Evolutionary conservation across 2,113 vertebrate species (phyloP).

Genomic region (Puffinus mauretanicus): DNA sequence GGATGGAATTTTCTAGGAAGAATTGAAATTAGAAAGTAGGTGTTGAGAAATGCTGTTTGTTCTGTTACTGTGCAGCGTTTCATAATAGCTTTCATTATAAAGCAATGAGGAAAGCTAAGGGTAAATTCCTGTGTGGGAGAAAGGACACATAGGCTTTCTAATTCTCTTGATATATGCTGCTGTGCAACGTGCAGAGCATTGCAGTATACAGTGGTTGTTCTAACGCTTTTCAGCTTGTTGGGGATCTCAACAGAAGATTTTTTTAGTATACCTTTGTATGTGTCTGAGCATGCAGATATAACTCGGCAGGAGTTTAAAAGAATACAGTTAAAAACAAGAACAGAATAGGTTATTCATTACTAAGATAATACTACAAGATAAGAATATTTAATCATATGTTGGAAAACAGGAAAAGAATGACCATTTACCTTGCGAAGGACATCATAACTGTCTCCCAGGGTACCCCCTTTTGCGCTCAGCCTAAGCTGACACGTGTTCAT

Average conservation of each 20-base stretch:
- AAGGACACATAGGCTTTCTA: neutral
- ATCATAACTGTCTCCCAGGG: neutral
- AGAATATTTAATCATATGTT: neutral
- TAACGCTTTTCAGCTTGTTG: neutral
- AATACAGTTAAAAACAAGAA: neutral
- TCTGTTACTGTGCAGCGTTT: constrained; percentile 38
- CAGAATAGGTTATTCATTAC: neutral
- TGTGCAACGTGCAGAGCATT: neutral
- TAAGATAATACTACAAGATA: neutral
- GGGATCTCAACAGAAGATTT: neutral
- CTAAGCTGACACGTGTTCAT: neutral
- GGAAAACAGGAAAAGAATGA: neutral
- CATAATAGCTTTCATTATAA: constrained; percentile 53
- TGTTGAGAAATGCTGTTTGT: constrained; percentile 51
- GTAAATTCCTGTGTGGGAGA: constrained; percentile 62
- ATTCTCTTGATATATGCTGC: neutral
- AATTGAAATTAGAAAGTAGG: constrained; percentile 49
- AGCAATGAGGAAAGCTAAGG: constrained; percentile 13
- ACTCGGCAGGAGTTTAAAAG: neutral
- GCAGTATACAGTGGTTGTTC: neutral
- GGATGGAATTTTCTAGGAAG: constrained; percentile 35
- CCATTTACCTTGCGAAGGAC: neutral
- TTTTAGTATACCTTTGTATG: neutral
- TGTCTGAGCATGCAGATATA: neutral
- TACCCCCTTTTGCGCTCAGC: neutral